phyloP scores from a whole-genome alignment of 2,888 invertebrate species.

The Polyploca ridens region DNA sequence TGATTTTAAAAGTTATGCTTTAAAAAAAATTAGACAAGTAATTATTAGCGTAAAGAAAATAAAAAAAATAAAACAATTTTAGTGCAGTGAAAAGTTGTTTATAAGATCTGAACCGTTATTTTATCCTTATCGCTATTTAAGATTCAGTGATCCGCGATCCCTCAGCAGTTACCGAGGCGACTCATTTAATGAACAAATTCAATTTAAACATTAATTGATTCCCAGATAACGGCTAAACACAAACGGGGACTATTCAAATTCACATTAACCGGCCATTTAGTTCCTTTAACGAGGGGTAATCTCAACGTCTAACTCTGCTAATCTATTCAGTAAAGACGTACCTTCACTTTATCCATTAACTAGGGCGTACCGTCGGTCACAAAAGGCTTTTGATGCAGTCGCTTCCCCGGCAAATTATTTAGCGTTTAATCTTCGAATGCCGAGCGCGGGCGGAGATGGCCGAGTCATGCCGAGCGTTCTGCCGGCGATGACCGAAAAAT shows the following conservation, averaged over 20 bases:
- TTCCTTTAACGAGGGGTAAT: conserved; percentile 37
- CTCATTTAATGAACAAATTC: conserved; percentile 23
- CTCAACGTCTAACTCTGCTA: conserved; percentile 26
- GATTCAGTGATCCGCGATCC: neutral
- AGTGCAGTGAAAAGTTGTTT: no score
- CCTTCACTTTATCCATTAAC: conserved; percentile 32
- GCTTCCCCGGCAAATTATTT: conserved; percentile 16
- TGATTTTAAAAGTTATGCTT: no score
- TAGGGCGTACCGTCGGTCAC: conserved; percentile 20
- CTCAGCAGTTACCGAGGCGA: conserved; percentile 2
- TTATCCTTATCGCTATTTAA: no score
- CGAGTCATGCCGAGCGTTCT: conserved; percentile 5
- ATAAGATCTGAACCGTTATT: neutral
- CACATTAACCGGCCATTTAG: conserved; percentile 35
- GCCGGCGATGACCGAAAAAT: conserved; percentile 10
- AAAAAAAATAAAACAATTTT: no score
- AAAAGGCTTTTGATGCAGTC: conserved; percentile 34
- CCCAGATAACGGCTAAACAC: conserved; percentile 25
- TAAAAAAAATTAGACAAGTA: no score
- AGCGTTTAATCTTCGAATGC: conserved; percentile 5
- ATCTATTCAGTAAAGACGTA: conserved; percentile 36
- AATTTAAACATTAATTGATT: conserved; percentile 34
- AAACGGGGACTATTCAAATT: conserved; percentile 30
- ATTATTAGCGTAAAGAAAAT: no score
- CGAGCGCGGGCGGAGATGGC: conserved; percentile 6